Percentiles rank a stretch among this genome's conserved stretches.
phyloP scores from a whole-genome alignment of 2,888 invertebrate species.

The Thereva nobilitata region DNA sequence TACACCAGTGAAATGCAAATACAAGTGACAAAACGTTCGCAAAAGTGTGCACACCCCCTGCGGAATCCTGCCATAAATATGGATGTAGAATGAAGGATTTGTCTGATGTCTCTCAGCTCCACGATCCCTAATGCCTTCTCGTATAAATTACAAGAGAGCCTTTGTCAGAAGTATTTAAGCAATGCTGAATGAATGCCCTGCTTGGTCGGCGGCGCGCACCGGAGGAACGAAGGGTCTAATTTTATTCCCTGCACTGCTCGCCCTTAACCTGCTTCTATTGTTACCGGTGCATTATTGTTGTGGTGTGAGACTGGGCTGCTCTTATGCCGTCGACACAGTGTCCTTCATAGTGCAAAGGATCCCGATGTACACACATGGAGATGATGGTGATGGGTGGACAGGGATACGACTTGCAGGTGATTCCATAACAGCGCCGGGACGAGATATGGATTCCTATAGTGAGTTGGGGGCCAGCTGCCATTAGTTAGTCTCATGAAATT shows the following conservation, averaged over 20 bases:
- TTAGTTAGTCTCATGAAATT: constrained; percentile 31
- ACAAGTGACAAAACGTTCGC: constrained; percentile 27
- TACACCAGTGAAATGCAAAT: constrained; percentile 19
- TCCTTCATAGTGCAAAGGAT: constrained; percentile 5
- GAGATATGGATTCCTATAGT: not conserved
- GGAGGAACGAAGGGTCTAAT: constrained; percentile 8
- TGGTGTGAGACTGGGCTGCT: not conserved
- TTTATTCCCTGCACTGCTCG: not conserved
- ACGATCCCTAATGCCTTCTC: constrained; percentile 4
- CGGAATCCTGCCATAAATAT: constrained; percentile 18
- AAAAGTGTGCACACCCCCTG: constrained; percentile 20
- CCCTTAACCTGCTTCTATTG: constrained; percentile 15
- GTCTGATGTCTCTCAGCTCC: constrained; percentile 10
- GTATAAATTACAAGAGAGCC: constrained; percentile 29
- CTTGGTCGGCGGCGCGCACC: no score
- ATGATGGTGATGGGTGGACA: constrained; percentile 16
- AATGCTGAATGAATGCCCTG: constrained; percentile 13
- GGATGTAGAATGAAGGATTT: constrained; percentile 24
- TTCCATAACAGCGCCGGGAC: not conserved
- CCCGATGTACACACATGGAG: not conserved
- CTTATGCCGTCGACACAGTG: not conserved
- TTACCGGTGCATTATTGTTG: constrained; percentile 21
- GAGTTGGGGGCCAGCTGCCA: constrained; percentile 9
- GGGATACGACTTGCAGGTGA: constrained; percentile 27
- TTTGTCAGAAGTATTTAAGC: constrained; percentile 35